A percentile compares a stretch with the other conserved stretches of the same genome.
Conservation (phyloP, 2,888 invertebrate species). For the Xanthia icteritia region DNA sequence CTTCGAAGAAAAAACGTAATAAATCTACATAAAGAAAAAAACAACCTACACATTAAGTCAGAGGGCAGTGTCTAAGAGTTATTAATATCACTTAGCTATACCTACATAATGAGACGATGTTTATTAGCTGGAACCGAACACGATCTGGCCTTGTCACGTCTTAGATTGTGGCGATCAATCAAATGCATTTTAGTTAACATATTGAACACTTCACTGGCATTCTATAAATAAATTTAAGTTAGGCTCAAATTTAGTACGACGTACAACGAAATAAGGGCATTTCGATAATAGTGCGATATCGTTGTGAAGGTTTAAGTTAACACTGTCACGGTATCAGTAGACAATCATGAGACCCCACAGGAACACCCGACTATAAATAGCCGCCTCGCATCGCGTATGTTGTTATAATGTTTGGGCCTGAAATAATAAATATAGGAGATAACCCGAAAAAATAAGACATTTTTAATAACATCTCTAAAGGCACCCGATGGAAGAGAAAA, state of each 20-base stretch:
- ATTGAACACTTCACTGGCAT: constrained; percentile 70
- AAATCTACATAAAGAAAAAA: background rate
- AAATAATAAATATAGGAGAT: background rate
- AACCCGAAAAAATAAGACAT: too few relatives aligned
- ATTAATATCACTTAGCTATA: constrained; percentile 78
- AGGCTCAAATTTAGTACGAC: constrained; percentile 72
- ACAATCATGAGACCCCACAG: constrained; percentile 26
- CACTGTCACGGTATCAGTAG: background rate
- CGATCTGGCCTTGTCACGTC: constrained; percentile 83
- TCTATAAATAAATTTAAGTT: constrained; percentile 74
- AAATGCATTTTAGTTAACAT: constrained; percentile 70
- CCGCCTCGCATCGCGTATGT: constrained; percentile 1
- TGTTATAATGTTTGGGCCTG: background rate
- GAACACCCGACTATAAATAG: constrained; percentile 27
- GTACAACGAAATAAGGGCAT: constrained; percentile 73
- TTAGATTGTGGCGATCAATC: constrained; percentile 80
- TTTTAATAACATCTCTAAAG: background rate
- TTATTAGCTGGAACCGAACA: constrained; percentile 79
- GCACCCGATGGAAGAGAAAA: background rate
- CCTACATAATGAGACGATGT: constrained; percentile 77
- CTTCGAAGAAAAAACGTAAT: background rate
- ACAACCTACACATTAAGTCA: constrained; percentile 53
- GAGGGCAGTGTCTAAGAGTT: constrained; percentile 70
- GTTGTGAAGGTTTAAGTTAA: constrained; percentile 66
- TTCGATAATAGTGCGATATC: constrained; percentile 68